phyloP scores from a whole-genome alignment of 1,140 invertebrate genomes.

The Rhysida immarginata region DNA sequence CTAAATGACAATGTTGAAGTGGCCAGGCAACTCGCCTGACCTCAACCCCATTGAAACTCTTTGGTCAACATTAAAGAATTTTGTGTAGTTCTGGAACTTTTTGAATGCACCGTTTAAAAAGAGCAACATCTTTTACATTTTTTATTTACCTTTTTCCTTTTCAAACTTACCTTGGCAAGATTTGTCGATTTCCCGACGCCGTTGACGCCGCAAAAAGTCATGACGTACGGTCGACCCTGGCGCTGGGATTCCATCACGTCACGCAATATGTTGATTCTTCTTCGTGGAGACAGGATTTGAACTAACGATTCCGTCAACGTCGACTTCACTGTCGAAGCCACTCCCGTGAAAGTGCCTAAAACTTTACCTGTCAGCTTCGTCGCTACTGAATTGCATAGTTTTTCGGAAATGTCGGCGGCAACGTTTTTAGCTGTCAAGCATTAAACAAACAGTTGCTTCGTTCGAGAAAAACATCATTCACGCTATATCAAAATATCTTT shows the following conservation, averaged over 20 bases:
- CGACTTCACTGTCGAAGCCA: conserved; percentile 62
- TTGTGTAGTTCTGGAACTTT: too few species aligned
- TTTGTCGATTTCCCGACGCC: conserved; percentile 99
- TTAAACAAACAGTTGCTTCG: neutral
- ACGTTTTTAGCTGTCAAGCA: conserved; percentile 70
- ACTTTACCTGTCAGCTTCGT: conserved; percentile 84
- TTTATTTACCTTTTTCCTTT: too few species aligned
- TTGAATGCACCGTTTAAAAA: neutral
- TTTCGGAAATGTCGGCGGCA: conserved; percentile 83
- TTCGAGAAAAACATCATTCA: too few species aligned
- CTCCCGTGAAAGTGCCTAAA: conserved; percentile 81
- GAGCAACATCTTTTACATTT: neutral
- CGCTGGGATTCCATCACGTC: conserved; percentile 83
- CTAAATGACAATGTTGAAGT: too few species aligned
- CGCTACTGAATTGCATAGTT: conserved; percentile 88
- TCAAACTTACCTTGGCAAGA: conserved; percentile 85
- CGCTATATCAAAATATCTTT: too few species aligned
- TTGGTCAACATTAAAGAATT: too few species aligned
- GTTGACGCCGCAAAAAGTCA: conserved; percentile 98
- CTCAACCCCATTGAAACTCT: too few species aligned
- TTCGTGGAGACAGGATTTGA: conserved; percentile 82
- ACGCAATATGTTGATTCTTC: conserved; percentile 89
- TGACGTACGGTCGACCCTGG: conserved; percentile 71
- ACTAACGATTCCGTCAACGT: conserved; percentile 70
- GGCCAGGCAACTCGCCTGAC: too few species aligned